phyloP scores from a whole-genome alignment of 1,140 invertebrate genomes.

The Cyphomyrmex costatus region DNA sequence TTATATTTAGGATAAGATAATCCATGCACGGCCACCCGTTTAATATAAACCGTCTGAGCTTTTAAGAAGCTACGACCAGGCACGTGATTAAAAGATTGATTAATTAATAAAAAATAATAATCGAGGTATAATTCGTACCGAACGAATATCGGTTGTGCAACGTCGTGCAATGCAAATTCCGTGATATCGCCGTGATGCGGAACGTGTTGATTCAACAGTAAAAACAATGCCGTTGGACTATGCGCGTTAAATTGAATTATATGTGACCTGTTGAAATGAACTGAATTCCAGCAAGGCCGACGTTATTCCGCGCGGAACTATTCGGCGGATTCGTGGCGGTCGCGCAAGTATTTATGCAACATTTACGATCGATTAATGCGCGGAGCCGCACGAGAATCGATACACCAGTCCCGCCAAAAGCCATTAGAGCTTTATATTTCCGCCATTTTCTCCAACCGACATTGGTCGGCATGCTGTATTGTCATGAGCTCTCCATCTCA shows the following conservation, averaged over 20 bases:
- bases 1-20: slow-evolving; percentile 33
- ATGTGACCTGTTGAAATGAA: slow-evolving; percentile 49
- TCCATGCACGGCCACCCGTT: too few relatives aligned
- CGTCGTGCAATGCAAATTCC: not conserved
- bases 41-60: not conserved
- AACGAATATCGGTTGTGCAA: too few relatives aligned
- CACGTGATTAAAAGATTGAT: slow-evolving; percentile 14
- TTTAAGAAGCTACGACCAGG: not conserved
- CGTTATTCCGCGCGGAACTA: slow-evolving; percentile 43
- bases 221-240: slow-evolving; percentile 39
- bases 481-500: slow-evolving; percentile 37
- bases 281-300: slow-evolving; percentile 44
- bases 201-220: slow-evolving; percentile 17
- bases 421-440: slow-evolving; percentile 63
- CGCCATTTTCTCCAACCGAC: slow-evolving; percentile 59
- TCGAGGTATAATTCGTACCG: not conserved
- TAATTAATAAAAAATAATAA: not conserved
- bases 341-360: slow-evolving; percentile 60
- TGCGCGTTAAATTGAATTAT: slow-evolving; percentile 60
- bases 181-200: not conserved
- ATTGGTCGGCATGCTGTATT: slow-evolving; percentile 39
- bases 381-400: slow-evolving; percentile 31
- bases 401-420: slow-evolving; percentile 46
- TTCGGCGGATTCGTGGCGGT: slow-evolving; percentile 48
- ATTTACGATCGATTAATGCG: slow-evolving; percentile 64